Evolutionary conservation across 1,140 invertebrate genomes (phyloP), one percentile per base, ranked within the genome.

Genomic region (Whitmania pigra): DNA sequence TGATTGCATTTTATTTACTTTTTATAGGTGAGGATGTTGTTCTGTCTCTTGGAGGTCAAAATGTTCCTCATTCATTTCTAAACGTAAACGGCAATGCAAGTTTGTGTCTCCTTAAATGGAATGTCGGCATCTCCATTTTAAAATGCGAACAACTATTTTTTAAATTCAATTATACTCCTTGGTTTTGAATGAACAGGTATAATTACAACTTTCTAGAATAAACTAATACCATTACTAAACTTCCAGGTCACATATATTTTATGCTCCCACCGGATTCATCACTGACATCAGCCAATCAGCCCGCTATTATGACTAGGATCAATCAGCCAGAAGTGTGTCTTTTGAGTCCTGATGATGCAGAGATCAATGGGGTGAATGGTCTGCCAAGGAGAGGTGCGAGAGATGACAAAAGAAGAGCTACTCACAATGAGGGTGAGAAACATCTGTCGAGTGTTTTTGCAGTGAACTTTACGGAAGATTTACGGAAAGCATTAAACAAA

Each of bases 181-280:
- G 15, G 43, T 49, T 17, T 49, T 49, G 15, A 49, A 49, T 49
- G 9, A 36, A 36, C 31, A 36, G 43, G 9, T 49, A 15, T 11
- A 11, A 49, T 69, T 0, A 69, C 22, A 54, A 36, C 55, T 67
- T 27, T 31, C 20, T 6, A 31, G 20, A 63, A 27, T 25, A 68
- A 22, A 29, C 29, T 68, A 11, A 36, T 25, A 29, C 5, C 11
- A n/a, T 68, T 68, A 29, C 27, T 68, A 6, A 6, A 49, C 13
- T 13, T 68, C 31, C 18, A 68, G 67, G 67, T 74, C 86, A 86
- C 75, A 86, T 87, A 73, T 87, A 87, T 77, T 85, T 87, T 15
- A 86, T 87, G 79, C 86, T 86, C 77, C 85, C 85, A 67, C 79
- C 85, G 36, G 84, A 84, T 74, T 85, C 87, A 75, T 83, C 87